Evolutionary conservation across 2,797 vertebrate genomes (phyloP), one percentile per base, ranked within the genome.

Genomic region (Peromyscus melanophrys): DNA sequence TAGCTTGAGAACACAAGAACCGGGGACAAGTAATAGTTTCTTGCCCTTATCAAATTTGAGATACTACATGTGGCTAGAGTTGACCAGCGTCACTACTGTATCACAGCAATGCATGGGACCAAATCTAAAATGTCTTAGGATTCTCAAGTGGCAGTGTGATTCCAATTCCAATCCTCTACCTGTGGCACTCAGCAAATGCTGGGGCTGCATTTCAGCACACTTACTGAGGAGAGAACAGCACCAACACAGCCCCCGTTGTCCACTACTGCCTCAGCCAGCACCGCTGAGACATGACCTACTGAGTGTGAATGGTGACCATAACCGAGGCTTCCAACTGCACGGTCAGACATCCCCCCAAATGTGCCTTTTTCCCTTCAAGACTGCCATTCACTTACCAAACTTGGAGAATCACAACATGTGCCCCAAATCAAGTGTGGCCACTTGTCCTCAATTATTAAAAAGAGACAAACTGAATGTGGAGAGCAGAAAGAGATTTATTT

Each of bases 231-330:
- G 43, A 95, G 90, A 63, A 84, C 97, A 96, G 96, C 96, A 98
- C 95, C 65, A 95, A 84, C 59, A 95, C 84, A 83, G 96, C 77
- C 92, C 93, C 91, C 61, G 85, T 81, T 94, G 82, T 96, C 82
- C 96, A 84, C 71, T 94, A 86, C 92, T 94, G 57, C 92, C 96
- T 87, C 97, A 97, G 97, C 90, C 90, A 76, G 49, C n/a, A 25
- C 61, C 88, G 52, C 75, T 83, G 97, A 89, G 97, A 92, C 89
- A 89, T 96, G 95, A 80, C 89, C 90, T 92, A 55, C 77, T 52
- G 90, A 81, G 95, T 90, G 92, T 96, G 76, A 97, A 94, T 94
- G 46, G 71, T 71, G 78, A 98, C 85, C 17, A 46, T 6, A 52
- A 97, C 76, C 12, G 14, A 31, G 96, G 69, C 75, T 96, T 89